Base-by-base conservation (phyloP, 2,888 invertebrate genomes). In the Chrysodeixis includens region DNA sequence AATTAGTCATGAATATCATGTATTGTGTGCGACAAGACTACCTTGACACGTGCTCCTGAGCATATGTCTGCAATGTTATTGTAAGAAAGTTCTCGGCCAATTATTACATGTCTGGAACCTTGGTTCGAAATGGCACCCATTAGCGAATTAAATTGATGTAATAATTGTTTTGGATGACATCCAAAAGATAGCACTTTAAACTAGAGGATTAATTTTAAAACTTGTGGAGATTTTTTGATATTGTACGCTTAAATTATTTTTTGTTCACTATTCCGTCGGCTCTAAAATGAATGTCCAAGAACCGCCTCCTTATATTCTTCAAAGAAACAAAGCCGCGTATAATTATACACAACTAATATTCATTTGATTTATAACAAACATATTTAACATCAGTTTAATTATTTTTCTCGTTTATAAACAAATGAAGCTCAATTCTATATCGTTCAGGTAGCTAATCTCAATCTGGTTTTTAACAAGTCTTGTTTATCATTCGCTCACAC, bases 31-130 rank as follows among this genome's bases (percentile, higher is more conserved):
- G 62, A 66, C 73, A 18, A 52, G 73, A 57, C 62, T 52, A 30
- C 76, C 76, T 74, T 76, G 73, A 76, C 73, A 76, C 71, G 76
- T 71, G 73, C 61, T 22, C 16, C 56, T 44, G 60, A 51, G 7
- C 75, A 66, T 66, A 66, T 76, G 76, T 71, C 76, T 76, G 71
- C 62, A 52, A 52, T 40, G 52, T 62, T 75, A 62, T 76, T 66
- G 66, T 56, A 71, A 62, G 76, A 76, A 71, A 74, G 73, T 62
- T 49, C 62, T 59, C 59, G 62, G 71, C 51, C 59, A 66, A 66
- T 75, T 76, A 76, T 66, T 75, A 53, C 8, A 49, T 62, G 71
- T 60, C 59, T 62, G 71, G 51, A 58, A 66, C 72, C 61, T 70
- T 66, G 61, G 40, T 20, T n/a, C 44, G 30, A 56, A 44, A 35